These are phyloP conservation scores for Drosophila rubida DNA, from an alignment of 2,888 invertebrate genomes.

Conservation along the genomic window DNA sequence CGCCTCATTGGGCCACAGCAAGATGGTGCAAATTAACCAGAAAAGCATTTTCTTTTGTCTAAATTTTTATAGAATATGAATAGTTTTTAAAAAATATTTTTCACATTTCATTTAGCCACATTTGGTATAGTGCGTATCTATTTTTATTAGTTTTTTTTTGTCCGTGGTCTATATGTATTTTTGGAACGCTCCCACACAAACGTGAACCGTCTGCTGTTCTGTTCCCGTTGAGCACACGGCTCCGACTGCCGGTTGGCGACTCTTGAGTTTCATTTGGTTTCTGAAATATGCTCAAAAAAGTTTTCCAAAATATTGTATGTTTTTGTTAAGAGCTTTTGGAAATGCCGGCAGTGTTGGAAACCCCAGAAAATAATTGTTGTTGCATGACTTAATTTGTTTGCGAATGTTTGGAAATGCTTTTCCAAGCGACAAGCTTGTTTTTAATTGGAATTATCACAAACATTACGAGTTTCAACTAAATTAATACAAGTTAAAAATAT, in stretches of 20 bases:
- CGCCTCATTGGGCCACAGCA: conserved; percentile 40
- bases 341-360: conserved; percentile 47
- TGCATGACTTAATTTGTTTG: conserved; percentile 7
- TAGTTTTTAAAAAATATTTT: not conserved
- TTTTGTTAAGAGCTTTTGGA: conserved; percentile 32
- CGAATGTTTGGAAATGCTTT: conserved; percentile 19
- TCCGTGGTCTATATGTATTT: conserved; percentile 44
- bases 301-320: conserved; percentile 55
- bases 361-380: not conserved
- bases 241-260: conserved; percentile 43
- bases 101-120: conserved; percentile 5
- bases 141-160: conserved; percentile 30
- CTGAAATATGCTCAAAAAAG: conserved; percentile 65
- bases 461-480: conserved; percentile 56
- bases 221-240: conserved; percentile 44
- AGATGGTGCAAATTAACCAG: conserved; percentile 26
- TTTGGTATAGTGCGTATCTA: conserved; percentile 20
- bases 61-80: too few species aligned
- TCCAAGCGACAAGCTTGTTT: conserved; percentile 31
- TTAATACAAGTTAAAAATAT: conserved; percentile 59
- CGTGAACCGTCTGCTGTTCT: conserved; percentile 12
- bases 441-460: conserved; percentile 74
- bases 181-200: conserved; percentile 41
- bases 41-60: conserved; percentile 47
- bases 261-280: conserved; percentile 18